Evolutionary conservation across 2,888 invertebrate species (phyloP), one percentile per base, ranked within the genome.

Genomic region (Troides helena): DNA sequence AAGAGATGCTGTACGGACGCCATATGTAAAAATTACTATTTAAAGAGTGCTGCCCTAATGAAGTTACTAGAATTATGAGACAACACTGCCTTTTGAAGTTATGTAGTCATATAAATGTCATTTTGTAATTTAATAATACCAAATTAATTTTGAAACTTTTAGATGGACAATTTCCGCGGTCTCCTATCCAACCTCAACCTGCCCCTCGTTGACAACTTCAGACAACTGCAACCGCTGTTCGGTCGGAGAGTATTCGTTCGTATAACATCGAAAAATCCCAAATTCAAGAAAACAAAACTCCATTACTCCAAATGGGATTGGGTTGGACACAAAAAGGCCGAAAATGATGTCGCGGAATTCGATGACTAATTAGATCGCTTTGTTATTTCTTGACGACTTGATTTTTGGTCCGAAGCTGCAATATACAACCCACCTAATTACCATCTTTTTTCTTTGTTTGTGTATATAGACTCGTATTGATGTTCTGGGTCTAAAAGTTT

Each of bases 191-290:
- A 94, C 74, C 90, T 94, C 77, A 94, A 94, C 78, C 91, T 94
- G 36, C 90, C 92, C n/a, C 89, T 96, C 8, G 95, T 94, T 12
- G 95, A 96, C 85, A 96, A 96, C 90, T 96, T 94, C 85, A 93
- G 96, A 71, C 90, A 90, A 74, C 84, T 95, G 8, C 96, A 96
- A 78, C 94, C 94, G 0, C 87, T 96, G n/a, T 95, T 95, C 74
- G 94, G 94, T 57, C 93, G 96, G 60, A 92, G 95, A 61, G 91
- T 96, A 65, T 96, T 95, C 80, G 94, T 95, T 39, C 92, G 96
- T 67, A 93, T 94, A 77, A 93, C 95, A 2, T 92, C 92, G 6
- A 93, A 93, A 79, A 92, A 92, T 62, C 92, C 93, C 60, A 94
- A 93, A 73, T 94, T 94, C 83, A 93, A 94, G 80, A 93, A 93